These are phyloP conservation scores for Cheilosia pagana DNA, from an alignment of 2,888 invertebrate genomes.

Conservation along the genomic window DNA sequence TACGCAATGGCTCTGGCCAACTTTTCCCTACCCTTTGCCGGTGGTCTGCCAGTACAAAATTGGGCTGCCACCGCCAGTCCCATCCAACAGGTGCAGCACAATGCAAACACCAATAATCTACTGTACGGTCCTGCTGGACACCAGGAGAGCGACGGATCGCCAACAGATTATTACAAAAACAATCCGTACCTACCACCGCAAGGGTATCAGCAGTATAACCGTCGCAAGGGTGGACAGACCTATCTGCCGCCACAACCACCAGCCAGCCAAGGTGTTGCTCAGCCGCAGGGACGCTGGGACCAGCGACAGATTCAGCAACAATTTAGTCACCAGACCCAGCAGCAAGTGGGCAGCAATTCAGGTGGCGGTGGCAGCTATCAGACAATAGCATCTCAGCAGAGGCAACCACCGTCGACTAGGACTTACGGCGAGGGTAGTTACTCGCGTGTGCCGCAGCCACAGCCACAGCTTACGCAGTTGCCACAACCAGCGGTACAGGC, in stretches of 20 bases:
- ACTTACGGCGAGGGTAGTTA: conserved; percentile 82
- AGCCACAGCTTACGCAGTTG: conserved; percentile 53
- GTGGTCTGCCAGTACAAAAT: conserved; percentile 78
- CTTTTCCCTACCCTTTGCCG: conserved; percentile 83
- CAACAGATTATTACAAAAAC: conserved; percentile 81
- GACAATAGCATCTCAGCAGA: conserved; percentile 74
- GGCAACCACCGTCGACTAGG: conserved; percentile 76
- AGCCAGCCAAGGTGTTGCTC: conserved; percentile 77
- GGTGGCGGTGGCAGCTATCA: conserved; percentile 79
- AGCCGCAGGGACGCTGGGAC: conserved; percentile 76
- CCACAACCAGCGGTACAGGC: conserved; percentile 71
- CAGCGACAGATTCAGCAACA: conserved; percentile 63
- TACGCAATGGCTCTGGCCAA: conserved; percentile 82
- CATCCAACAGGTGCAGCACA: conserved; percentile 82
- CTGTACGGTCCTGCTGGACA: conserved; percentile 83
- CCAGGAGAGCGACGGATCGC: conserved; percentile 79
- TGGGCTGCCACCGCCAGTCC: conserved; percentile 82
- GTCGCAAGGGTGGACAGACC: conserved; percentile 80
- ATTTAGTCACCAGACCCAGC: conserved; percentile 75
- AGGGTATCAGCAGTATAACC: conserved; percentile 78
- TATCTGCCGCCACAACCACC: conserved; percentile 81
- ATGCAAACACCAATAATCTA: conserved; percentile 83
- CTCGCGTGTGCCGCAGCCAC: conserved; percentile 76
- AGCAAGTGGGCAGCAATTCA: conserved; percentile 73
- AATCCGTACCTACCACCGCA: conserved; percentile 83